Base-by-base conservation (phyloP, 1,140 invertebrate genomes). In the Philopotamus ludificatus region DNA sequence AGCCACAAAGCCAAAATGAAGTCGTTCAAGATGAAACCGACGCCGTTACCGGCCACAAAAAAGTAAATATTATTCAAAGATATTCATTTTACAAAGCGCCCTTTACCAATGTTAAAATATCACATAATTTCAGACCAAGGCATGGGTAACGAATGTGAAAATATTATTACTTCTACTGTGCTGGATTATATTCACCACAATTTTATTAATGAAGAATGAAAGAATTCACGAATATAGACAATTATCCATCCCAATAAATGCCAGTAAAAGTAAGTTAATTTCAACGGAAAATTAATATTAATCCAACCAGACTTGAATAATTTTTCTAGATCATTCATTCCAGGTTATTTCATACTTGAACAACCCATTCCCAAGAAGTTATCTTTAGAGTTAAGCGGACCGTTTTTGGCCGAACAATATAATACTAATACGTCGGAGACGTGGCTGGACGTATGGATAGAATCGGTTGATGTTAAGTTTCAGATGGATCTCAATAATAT, bases 171-270 rank as follows among this genome's bases (percentile, higher is more conserved):
- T 86, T 0, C 70, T 87, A 15, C 73, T 74, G 12, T 79, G 81
- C 34, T 87, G 84, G 85, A 67, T 82, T 0, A 79, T 85, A 49
- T 87, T 87, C 61, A 84, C 88, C 61, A 71, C 81, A n/a, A 80
- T 85, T n/a, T 79, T 90, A 51, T 83, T 89, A 77, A 78, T 81
- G 41, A 87, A 86, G 69, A 84, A 81, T 60, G 87, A 88, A 66
- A 86, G 82, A 70, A 77, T 84, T n/a, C 77, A 82, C 44, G 73
- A 80, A 4, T 75, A 80, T 45, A 84, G 83, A 71, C 86, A 86
- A 68, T 79, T 89, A 3, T 85, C 83, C 18, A 76, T 90, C 47
- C 80, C 83, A 12, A 75, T 75, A 3, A 72, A 74, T 49, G 67
- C 74, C 39, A 71, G 72, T 20, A 79, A 79, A 72, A 74, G 82